Base-by-base conservation (phyloP, 2,888 invertebrate species). In the Silvanus unidentatus region DNA sequence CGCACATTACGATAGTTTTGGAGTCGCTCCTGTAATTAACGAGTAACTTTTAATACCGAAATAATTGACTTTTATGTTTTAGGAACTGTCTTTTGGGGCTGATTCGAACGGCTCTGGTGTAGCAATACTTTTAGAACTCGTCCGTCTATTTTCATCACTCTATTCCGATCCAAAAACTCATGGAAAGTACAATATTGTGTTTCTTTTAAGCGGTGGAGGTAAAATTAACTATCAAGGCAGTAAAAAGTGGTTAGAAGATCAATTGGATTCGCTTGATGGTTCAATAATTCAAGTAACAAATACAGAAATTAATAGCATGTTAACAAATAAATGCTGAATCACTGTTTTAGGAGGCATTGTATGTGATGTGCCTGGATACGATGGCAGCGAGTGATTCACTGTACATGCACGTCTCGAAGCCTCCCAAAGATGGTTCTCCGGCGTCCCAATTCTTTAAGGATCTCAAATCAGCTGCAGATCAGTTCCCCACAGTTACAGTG, bases 231-330 rank as follows among this genome's bases (percentile, higher is more conserved):
- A 91, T 68, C 90, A 93, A 70, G 94, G 97, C 1, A 86, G 90
- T 34, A 95, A 96, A 73, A 92, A 93, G 64, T 98, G 95, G 92
- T 76, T 98, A 10, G 95, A 96, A 65, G 92, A 94, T 64, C 90
- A 92, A 64, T 69, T 92, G 48, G 97, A 98, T 65, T 82, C 81
- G 0, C 70, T 80, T 11, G 86, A 87, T 55, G 80, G 80, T 36
- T 78, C 83, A 1, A 65, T 84, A 38, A 74, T 86, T 51, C 89
- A n/a, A n/a, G n/a, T n/a, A n/a, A n/a, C n/a, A n/a, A n/a, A n/a
- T 87, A 78, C 92, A 90, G 70, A 54, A 39, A 42, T 8, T 8
- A 8, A 28, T 10, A 28, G 6, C 10, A 10, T 28, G 28, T 28
- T 10, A 6, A 6, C 6, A 28, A 28, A 8, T n/a, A n/a, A n/a